Evolutionary conservation across 2,888 invertebrate genomes (phyloP).

Genomic region (Entomobrya proxima): DNA sequence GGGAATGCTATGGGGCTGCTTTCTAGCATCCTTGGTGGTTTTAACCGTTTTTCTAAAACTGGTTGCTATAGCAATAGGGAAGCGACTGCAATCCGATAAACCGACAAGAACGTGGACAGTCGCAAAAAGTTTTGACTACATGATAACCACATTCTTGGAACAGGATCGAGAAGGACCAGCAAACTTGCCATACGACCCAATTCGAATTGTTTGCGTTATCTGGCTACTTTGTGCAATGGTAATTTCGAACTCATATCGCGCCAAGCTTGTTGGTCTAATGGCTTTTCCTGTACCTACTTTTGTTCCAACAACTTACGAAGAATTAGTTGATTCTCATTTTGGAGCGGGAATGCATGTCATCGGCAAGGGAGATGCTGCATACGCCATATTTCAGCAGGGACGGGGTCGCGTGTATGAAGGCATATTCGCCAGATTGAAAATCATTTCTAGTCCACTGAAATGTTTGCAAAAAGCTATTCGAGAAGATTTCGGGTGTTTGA

Average conservation of each 20-base stretch:
- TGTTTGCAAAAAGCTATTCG: constrained; percentile 37
- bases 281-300: constrained; percentile 43
- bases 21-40: not conserved
- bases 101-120: not conserved
- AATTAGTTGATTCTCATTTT: constrained; percentile 65
- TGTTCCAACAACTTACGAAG: constrained; percentile 60
- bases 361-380: constrained; percentile 65
- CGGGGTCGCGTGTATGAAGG: constrained; percentile 39
- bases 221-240: constrained; percentile 47
- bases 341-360: constrained; percentile 57
- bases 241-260: constrained; percentile 27
- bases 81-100: not conserved
- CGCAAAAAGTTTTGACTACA: not conserved
- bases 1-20: not conserved
- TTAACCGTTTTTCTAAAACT: not conserved
- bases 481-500: constrained; percentile 51
- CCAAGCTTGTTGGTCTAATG: constrained; percentile 35
- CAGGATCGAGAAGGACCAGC: constrained; percentile 25
- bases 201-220: constrained; percentile 24
- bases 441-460: constrained; percentile 37
- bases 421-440: constrained; percentile 43
- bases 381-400: constrained; percentile 46
- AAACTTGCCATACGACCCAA: not conserved
- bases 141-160: constrained; percentile 37
- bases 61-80: not conserved